Evolutionary conservation across 2,888 invertebrate genomes (phyloP).

Genomic region (Brenthis daphne): DNA sequence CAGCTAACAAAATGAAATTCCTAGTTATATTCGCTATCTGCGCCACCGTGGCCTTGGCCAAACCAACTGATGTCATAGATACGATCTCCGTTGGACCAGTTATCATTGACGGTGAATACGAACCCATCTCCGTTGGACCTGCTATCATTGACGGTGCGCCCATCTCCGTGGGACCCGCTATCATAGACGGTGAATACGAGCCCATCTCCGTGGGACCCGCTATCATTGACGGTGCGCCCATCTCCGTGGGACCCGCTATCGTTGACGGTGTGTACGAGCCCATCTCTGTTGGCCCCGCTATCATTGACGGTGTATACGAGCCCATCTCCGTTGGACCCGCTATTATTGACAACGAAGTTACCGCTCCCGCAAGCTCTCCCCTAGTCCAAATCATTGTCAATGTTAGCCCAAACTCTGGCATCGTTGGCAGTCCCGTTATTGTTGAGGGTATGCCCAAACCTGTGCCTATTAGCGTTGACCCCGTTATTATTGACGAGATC

Average conservation of each 20-base stretch:
- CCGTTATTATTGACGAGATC: neutral
- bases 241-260: slow-evolving; percentile 19
- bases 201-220: slow-evolving; percentile 24
- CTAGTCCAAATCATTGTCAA: slow-evolving; percentile 47
- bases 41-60: slow-evolving; percentile 44
- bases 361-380: slow-evolving; percentile 32
- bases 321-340: too few species aligned
- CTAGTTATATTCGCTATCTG: slow-evolving; percentile 58
- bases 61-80: slow-evolving; percentile 22
- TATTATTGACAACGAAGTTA: neutral
- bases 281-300: too few species aligned
- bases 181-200: neutral
- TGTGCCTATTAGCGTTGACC: neutral
- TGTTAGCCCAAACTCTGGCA: slow-evolving; percentile 30
- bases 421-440: slow-evolving; percentile 16
- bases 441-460: neutral
- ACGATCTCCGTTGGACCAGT: slow-evolving; percentile 32
- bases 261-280: slow-evolving; percentile 1
- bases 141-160: slow-evolving; percentile 35
- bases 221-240: slow-evolving; percentile 13
- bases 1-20: slow-evolving; percentile 41
- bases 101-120: slow-evolving; percentile 29
- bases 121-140: slow-evolving; percentile 41
- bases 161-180: neutral
- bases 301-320: too few species aligned